phyloP scores from a whole-genome alignment of 2,113 vertebrate genomes.

The Pavo muticus region DNA sequence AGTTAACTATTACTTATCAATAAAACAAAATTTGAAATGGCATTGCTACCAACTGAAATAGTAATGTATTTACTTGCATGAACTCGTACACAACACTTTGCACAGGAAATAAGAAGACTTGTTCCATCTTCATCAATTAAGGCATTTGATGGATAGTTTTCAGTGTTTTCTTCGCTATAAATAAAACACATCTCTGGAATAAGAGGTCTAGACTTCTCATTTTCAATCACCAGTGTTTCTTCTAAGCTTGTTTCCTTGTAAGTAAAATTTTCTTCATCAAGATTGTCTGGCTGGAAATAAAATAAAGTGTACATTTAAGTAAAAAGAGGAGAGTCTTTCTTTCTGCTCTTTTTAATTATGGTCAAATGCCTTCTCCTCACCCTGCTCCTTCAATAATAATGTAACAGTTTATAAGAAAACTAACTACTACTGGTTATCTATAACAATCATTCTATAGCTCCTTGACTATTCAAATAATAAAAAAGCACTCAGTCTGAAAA shows the following conservation, averaged over 20 bases:
- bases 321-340: neutral
- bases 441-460: neutral
- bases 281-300: constrained; percentile 85
- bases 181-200: constrained; percentile 97
- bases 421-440: neutral
- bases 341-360: neutral
- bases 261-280: constrained; percentile 74
- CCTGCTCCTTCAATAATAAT: neutral
- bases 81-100: constrained; percentile 89
- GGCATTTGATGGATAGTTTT: constrained; percentile 87
- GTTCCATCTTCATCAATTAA: constrained; percentile 93
- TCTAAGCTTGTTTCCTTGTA: constrained; percentile 52
- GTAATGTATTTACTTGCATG: constrained; percentile 91
- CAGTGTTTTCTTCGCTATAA: constrained; percentile 88
- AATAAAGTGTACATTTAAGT: constrained; percentile 27
- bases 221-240: constrained; percentile 15
- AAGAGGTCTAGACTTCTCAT: constrained; percentile 85
- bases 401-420: neutral
- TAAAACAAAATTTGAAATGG: neutral
- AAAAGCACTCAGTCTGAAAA: neutral
- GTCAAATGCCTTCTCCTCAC: neutral
- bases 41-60: neutral
- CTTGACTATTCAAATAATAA: neutral
- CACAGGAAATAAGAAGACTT: constrained; percentile 91
- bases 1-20: neutral